Evolutionary conservation across 2,797 vertebrate genomes (phyloP).

Genomic region (Avahi laniger): DNA sequence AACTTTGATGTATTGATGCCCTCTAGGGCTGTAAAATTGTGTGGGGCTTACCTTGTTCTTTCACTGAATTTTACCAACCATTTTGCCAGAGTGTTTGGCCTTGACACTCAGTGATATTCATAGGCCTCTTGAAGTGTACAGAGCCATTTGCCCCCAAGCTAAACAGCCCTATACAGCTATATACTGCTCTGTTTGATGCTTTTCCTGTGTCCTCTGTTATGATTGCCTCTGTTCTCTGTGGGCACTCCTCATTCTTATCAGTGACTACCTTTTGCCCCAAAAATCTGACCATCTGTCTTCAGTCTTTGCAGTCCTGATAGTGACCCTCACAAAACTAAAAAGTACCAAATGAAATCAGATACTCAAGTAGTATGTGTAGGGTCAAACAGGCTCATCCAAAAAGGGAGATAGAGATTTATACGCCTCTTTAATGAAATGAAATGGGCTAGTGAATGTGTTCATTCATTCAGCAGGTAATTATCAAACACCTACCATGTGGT

Average conservation of each 20-base stretch:
- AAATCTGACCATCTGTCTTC: background rate
- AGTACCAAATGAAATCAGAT: background rate
- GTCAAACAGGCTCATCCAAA: background rate
- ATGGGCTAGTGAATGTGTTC: background rate
- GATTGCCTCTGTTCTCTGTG: background rate
- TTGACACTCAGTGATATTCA: background rate
- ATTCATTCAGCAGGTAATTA: background rate
- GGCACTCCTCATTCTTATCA: background rate
- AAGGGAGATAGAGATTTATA: background rate
- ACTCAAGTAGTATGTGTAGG: background rate
- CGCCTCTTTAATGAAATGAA: background rate
- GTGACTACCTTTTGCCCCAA: background rate
- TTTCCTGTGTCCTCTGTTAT: background rate
- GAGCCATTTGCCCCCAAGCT: background rate
- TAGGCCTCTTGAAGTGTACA: background rate
- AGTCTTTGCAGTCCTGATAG: background rate
- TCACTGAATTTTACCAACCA: background rate
- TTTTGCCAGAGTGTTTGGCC: background rate
- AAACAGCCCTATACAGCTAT: background rate
- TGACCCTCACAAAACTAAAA: background rate
- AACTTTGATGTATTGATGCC: slow-evolving; percentile 10
- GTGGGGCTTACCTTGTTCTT: background rate
- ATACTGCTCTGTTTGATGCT: background rate
- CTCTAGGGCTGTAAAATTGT: background rate
- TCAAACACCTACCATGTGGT: background rate